phyloP scores from a whole-genome alignment of 2,113 vertebrate genomes.

The Echinops telfairi region DNA sequence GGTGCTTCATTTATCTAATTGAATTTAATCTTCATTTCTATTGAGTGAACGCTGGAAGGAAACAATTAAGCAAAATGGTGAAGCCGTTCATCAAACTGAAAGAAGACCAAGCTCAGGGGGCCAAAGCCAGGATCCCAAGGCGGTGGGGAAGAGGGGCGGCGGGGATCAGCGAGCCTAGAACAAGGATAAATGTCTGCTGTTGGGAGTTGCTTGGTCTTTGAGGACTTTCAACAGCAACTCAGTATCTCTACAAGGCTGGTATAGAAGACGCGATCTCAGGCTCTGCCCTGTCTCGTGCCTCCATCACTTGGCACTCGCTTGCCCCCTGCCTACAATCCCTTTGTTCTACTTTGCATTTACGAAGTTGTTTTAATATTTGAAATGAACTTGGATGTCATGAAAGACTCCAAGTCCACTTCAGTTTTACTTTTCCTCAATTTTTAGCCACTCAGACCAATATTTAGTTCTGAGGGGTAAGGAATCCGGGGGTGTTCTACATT shows the following conservation, averaged over 20 bases:
- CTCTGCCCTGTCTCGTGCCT: background rate
- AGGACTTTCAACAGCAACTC: background rate
- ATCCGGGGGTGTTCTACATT: too few relatives aligned
- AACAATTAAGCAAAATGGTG: constrained; percentile 82
- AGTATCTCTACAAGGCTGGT: background rate
- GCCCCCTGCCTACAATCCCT: background rate
- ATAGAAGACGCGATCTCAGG: background rate
- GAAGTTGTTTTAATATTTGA: too few relatives aligned
- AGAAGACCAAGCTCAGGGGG: constrained; percentile 76
- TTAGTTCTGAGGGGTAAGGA: too few relatives aligned
- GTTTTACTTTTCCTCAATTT: too few relatives aligned
- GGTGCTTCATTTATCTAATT: constrained; percentile 77
- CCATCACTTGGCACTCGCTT: background rate
- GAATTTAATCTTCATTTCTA: constrained; percentile 82
- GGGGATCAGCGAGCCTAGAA: too few relatives aligned
- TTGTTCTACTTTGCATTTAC: background rate
- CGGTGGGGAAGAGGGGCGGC: background rate
- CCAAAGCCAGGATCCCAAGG: constrained; percentile 64
- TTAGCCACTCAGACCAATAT: too few relatives aligned
- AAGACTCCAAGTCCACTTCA: too few relatives aligned
- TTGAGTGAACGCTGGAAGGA: constrained; percentile 78
- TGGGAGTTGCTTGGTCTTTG: background rate
- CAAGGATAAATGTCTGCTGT: accelerated
- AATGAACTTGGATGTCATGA: too few relatives aligned
- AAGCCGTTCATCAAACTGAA: constrained; percentile 83